Evolutionary conservation across 2,113 vertebrate genomes (phyloP).

Genomic region (Tachycineta bicolor): DNA sequence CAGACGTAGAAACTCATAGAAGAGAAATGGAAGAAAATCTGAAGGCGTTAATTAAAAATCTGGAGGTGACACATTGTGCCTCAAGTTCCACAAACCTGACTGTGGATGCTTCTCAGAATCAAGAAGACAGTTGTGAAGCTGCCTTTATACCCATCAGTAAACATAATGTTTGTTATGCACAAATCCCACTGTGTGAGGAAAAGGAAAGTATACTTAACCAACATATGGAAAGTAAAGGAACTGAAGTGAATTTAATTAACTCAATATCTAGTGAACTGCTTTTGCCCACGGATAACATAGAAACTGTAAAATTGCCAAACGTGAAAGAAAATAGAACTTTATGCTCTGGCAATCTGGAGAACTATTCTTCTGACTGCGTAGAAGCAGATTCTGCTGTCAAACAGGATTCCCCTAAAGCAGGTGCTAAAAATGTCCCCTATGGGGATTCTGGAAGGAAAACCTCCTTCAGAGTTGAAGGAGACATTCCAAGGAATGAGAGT

Average conservation of each 20-base stretch:
- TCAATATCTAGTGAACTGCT: not conserved
- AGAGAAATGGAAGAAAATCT: constrained; percentile 66
- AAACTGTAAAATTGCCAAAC: not conserved
- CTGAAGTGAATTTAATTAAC: not conserved
- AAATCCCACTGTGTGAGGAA: not conserved
- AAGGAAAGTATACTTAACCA: not conserved
- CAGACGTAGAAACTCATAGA: constrained; percentile 74
- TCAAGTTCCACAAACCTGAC: not conserved
- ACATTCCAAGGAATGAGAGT: constrained; percentile 83
- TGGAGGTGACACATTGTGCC: not conserved
- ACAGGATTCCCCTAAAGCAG: constrained; percentile 10
- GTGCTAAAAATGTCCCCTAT: constrained; percentile 65
- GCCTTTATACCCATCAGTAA: constrained; percentile 4
- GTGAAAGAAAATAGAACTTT: not conserved
- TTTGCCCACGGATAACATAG: not conserved
- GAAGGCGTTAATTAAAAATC: not conserved
- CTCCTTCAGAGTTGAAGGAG: constrained; percentile 67
- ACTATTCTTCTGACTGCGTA: not conserved
- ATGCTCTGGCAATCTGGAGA: not conserved
- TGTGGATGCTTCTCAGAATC: not conserved
- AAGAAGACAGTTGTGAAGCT: not conserved
- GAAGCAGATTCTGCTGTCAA: not conserved
- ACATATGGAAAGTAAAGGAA: not conserved
- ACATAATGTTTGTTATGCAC: not conserved
- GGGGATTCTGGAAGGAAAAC: constrained; percentile 63